Conservation (phyloP, 2,113 vertebrate species). For the Penelope pileata region DNA sequence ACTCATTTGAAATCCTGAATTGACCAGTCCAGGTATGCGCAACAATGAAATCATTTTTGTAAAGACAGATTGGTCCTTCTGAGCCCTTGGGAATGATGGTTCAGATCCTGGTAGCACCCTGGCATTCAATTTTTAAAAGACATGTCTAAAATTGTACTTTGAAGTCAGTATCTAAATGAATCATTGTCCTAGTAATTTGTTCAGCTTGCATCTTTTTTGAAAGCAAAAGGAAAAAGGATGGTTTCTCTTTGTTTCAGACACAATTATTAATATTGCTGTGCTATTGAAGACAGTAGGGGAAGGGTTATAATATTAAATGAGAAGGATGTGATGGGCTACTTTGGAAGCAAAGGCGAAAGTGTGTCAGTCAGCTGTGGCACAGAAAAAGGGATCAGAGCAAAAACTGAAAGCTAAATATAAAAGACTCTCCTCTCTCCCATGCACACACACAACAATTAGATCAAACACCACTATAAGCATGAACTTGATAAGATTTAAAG, state of each 20-base stretch:
- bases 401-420: background rate
- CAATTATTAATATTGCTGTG: background rate
- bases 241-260: background rate
- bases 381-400: background rate
- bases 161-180: background rate
- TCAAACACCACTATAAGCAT: background rate
- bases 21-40: background rate
- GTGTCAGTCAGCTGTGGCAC: background rate
- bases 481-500: background rate
- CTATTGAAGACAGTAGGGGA: background rate
- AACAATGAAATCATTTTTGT: background rate
- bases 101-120: background rate
- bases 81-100: background rate
- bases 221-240: background rate
- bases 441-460: background rate
- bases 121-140: slow-evolving; percentile 12
- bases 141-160: background rate
- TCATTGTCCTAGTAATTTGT: background rate
- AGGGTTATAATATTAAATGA: background rate
- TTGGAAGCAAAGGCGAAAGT: background rate
- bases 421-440: background rate
- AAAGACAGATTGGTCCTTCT: background rate
- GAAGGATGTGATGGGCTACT: background rate
- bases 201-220: background rate
- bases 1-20: slow-evolving; percentile 10